Evolutionary conservation across 2,113 vertebrate genomes (phyloP), one percentile per base, ranked within the genome.

Genomic region (Periophthalmus modestus): DNA sequence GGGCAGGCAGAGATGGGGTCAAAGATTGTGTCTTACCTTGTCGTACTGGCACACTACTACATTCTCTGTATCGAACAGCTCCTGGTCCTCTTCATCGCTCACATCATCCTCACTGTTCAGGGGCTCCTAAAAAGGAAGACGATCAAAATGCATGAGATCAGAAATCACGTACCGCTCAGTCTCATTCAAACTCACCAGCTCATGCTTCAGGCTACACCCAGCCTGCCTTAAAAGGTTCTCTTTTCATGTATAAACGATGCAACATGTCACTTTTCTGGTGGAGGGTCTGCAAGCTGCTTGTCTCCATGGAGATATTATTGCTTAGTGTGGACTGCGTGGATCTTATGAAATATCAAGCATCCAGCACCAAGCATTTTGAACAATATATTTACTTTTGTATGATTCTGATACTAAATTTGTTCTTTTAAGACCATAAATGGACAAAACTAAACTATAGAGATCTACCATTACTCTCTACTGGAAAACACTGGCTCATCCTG

Each of bases 11-110:
- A 67, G 18, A 66, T 10, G 9, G 63, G 23, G 43, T 66, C 19
- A 34, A 39, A 43, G 63, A 7, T 39, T 19, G 6, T 19, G 11
- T 23, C 89, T 91, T 89, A 99, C 98, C 96, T 99, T 99, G 92
- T 99, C 98, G 63, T 99, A 99, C 62, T 99, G 98, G 92, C 98
- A 99, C 54, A 99, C 98, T 63, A 99, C 98, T 85, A 99, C 97
- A 74, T 99, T 99, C 92, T 99, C 98, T 0, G 98, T 99, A 83
- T 99, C 98, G 3, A 99, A 99, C 69, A 99, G 93, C 87, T 98
- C 97, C 89, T 98, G 96, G 80, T 97, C 97, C 85, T 99, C 97
- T 72, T 95, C 98, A 69, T 99, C 98, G 34, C 97, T 99, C 72
- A 99, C 97, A 68, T 99, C 98, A 75, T 99, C 98, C 52, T 94